These are phyloP conservation scores for Drosophila niveifrons DNA, from an alignment of 2,888 invertebrate genomes.

Conservation along the genomic window DNA sequence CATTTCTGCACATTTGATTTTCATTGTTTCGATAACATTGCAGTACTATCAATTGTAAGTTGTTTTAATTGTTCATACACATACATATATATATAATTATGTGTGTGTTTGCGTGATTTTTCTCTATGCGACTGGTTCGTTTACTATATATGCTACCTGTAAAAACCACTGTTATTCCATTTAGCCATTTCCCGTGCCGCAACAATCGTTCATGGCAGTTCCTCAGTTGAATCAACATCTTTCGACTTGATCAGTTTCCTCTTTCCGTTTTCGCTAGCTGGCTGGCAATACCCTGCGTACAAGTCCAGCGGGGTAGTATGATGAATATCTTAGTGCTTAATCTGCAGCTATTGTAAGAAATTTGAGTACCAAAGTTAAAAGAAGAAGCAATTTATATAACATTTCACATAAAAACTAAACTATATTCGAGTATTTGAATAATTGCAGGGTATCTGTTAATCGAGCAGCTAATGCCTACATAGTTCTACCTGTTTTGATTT, in stretches of 20 bases:
- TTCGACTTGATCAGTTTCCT: constrained; percentile 23
- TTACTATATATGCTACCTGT: not conserved
- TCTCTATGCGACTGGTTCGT: not conserved
- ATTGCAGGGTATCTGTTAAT: not conserved
- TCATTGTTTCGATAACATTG: not conserved
- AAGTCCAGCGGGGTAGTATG: not conserved
- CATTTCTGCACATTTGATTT: not conserved
- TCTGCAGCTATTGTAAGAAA: too few species aligned
- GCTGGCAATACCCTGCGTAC: not conserved
- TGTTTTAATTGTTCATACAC: not conserved
- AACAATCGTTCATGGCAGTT: not conserved
- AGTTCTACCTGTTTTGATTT: not conserved
- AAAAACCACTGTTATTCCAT: not conserved
- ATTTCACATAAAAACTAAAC: too few species aligned
- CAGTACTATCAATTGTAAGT: not conserved
- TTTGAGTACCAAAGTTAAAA: too few species aligned
- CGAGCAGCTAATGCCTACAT: not conserved
- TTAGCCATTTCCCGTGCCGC: constrained; percentile 5
- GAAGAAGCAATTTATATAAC: too few species aligned
- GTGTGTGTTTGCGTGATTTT: not conserved
- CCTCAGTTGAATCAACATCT: constrained; percentile 2
- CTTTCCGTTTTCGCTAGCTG: constrained; percentile 11
- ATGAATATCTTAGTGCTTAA: too few species aligned
- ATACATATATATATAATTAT: too few species aligned
- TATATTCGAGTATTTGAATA: too few species aligned